Evolutionary conservation across 2,797 vertebrate genomes (phyloP), one percentile per base, ranked within the genome.

Genomic region (Melanotaenia pygmaea): DNA sequence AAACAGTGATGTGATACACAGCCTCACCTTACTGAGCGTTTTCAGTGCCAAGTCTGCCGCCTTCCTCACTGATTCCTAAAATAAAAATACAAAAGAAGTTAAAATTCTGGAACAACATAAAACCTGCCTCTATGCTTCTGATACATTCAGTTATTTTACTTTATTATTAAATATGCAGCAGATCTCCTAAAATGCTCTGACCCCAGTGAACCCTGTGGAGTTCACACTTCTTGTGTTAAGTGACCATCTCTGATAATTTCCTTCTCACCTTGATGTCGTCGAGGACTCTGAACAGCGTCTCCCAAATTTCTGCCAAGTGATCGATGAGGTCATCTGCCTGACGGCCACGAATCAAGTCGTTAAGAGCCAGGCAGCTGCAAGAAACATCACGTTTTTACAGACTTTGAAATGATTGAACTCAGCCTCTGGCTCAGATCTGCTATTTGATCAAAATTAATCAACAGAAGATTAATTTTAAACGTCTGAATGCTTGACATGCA

Each of bases 11-110:
- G 16, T 22, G 35, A 24, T 1, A 45, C 24, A 45, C 0, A n/a
- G 3, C 6, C 65, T 92, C 93, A 98, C 98, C 96, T 99, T 99
- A 86, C 98, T 98, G 85, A 99, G 94, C 7, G 97, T 99, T 95
- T 99, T 99, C 78, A 99, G 91, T 32, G 97, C 93, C 28, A 97
- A 84, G 82, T 99, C 98, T 78, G 98, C 98, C 32, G 97, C 98
- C 88, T 99, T 99, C 68, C 98, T 93, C 34, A 99, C 97, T 43
- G 98, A 98, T 69, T 99, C 98, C 98, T 99, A 82, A 82, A 94
- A 82, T 1, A 54, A 18, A 91, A 70, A 40, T 2, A 56, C 0
- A 12, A 67, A 16, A 22, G 0, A 14, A 7, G 65, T 18, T 67
- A 24, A 64, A 67, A 20, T 63, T 8, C 18, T 26, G 16, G 12